phyloP scores from a whole-genome alignment of 2,888 invertebrate genomes.

The Hemithea aestivaria region DNA sequence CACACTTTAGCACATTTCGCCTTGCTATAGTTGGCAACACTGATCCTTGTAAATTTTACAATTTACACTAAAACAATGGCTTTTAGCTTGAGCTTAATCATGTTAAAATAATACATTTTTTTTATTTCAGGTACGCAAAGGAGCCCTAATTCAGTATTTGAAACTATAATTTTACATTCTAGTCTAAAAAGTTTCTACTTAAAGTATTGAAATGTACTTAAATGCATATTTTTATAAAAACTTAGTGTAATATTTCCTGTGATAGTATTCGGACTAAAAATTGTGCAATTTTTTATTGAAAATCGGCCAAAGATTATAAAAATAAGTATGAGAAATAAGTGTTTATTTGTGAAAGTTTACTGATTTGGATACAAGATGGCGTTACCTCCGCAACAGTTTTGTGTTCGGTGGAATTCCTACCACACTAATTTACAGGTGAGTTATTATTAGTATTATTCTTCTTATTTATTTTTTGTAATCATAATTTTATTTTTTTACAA shows the following conservation, averaged over 20 bases:
- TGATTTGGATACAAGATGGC: slow-evolving; percentile 55
- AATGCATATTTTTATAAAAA: slow-evolving; percentile 37
- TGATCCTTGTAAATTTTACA: no score
- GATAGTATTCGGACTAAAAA: slow-evolving; percentile 33
- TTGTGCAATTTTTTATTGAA: slow-evolving; percentile 49
- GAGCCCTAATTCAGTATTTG: slow-evolving; percentile 50
- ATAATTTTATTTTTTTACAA: no score
- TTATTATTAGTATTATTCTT: not conserved
- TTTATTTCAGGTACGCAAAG: slow-evolving; percentile 45
- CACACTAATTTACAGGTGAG: slow-evolving; percentile 86
- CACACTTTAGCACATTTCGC: no score
- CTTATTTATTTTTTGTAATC: no score
- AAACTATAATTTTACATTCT: slow-evolving; percentile 44
- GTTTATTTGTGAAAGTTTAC: slow-evolving; percentile 24
- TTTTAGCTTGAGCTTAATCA: no score
- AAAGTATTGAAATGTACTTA: slow-evolving; percentile 64
- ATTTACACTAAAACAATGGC: no score
- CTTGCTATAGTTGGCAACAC: no score
- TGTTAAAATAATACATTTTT: slow-evolving; percentile 20
- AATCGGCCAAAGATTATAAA: slow-evolving; percentile 52
- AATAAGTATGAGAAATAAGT: slow-evolving; percentile 24
- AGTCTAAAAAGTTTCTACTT: slow-evolving; percentile 73
- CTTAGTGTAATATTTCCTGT: slow-evolving; percentile 33
- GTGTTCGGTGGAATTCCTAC: slow-evolving; percentile 90
- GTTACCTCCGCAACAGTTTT: slow-evolving; percentile 82